These are phyloP conservation scores for Dryobota labecula DNA, from an alignment of 2,888 invertebrate species.

Conservation along the genomic window DNA sequence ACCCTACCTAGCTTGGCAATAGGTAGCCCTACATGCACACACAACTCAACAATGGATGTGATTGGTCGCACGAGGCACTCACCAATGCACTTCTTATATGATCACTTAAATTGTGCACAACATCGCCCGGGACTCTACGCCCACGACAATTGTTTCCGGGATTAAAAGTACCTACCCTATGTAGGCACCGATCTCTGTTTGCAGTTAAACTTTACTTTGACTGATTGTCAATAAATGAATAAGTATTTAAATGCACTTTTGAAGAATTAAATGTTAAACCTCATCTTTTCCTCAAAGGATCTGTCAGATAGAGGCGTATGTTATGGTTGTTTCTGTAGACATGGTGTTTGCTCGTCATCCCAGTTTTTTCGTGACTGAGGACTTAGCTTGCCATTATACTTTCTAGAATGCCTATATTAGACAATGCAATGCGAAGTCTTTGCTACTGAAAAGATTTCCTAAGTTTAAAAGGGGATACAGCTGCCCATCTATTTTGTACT, in stretches of 20 bases:
- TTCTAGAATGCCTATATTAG: background rate
- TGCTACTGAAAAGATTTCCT: background rate
- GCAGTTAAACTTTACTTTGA: background rate
- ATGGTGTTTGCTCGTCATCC: background rate
- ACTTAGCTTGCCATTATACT: background rate
- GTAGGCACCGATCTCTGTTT: background rate
- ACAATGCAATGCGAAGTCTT: background rate
- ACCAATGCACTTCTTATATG: background rate
- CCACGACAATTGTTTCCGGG: slow-evolving; percentile 1
- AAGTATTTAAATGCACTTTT: background rate
- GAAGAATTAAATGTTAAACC: background rate
- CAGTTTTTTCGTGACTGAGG: background rate
- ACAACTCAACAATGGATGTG: slow-evolving; percentile 7
- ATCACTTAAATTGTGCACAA: background rate
- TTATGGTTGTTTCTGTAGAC: too few relatives aligned
- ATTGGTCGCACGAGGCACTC: slow-evolving; percentile 30
- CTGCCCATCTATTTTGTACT: too few relatives aligned
- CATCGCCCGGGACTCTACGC: background rate
- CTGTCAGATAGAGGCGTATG: background rate
- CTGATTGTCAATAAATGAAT: background rate
- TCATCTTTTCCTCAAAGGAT: background rate
- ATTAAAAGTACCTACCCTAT: background rate
- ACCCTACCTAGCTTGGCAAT: too few relatives aligned
- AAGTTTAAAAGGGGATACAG: background rate
- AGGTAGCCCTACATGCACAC: slow-evolving; percentile 15